Base-by-base conservation (phyloP, 1,140 invertebrate species). In the Drosophila orosa region DNA sequence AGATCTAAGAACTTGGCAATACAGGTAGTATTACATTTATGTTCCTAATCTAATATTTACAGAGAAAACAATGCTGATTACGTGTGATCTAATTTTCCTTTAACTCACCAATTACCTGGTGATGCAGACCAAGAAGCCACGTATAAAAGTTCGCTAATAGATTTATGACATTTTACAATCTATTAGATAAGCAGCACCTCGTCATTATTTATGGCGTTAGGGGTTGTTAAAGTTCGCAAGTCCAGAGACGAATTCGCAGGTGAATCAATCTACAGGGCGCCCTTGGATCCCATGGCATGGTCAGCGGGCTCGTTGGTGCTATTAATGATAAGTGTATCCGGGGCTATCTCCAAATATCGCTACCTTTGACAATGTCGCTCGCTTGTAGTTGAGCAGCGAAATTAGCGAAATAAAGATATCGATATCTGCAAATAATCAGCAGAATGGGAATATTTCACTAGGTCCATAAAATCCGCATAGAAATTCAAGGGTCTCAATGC, bases 401-500 rank as follows among this genome's bases (percentile, higher is more conserved):
- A 72, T 71, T 71, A 44, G 66, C 8, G 68, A 72, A 71, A 72
- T 72, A 72, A 72, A 72, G 68, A 72, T 72, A 72, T 72, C 42
- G 40, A 72, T 72, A 71, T 72, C 68, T 45, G 48, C 19, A 25
- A 6, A 12, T 72, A 71, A 72, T 57, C 66, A 72, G 66, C 33
- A 39, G 19, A 71, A 72, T 71, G 50, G 65, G 42, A 40, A 48
- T 72, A 72, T 57, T 69, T 45, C 15, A 29, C 67, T 31, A 31
- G 40, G 12, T 3, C 13, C 33, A 45, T 52, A 65, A 67, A 68
- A 65, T 35, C 60, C 1, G 15, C 12, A 8, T 44, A 65, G 22
- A 39, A 48, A 33, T 19, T 35, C 33, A 29, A 39, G 17, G 17
- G 33, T 35, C 27, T 48, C 15, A 15, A 40, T 29, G 15, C 65